Evolutionary conservation across 2,797 vertebrate genomes (phyloP).

Genomic region (Tiaroga cobitis): DNA sequence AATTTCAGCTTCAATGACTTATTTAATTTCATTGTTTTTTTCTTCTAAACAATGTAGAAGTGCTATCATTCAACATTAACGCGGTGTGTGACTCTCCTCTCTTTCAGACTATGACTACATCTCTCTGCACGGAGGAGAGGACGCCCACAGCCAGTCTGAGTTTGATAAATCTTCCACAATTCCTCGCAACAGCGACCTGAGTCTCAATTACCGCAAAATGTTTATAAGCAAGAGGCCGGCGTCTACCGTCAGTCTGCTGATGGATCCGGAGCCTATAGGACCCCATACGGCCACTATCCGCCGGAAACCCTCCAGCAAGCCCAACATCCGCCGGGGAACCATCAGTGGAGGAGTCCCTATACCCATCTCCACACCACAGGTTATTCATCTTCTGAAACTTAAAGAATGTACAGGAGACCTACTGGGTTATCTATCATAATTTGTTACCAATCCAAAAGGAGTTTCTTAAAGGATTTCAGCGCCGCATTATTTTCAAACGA

Average conservation of each 20-base stretch:
- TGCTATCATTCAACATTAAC: neutral
- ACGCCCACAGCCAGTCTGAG: conserved; percentile 73
- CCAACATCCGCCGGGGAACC: conserved; percentile 77
- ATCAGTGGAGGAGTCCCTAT: conserved; percentile 83
- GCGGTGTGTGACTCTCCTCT: neutral
- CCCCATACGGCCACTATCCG: conserved; percentile 83
- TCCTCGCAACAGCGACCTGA: conserved; percentile 83
- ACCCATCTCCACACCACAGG: conserved; percentile 82
- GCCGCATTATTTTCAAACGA: too few relatives aligned
- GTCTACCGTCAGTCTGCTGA: conserved; percentile 82
- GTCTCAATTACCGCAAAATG: conserved; percentile 80
- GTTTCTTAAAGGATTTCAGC: neutral
- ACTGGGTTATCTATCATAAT: neutral
- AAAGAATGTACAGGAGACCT: neutral
- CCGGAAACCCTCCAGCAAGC: conserved; percentile 84
- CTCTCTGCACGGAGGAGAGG: conserved; percentile 76
- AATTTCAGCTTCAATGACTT: neutral
- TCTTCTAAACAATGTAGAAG: neutral
- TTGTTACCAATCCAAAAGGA: neutral
- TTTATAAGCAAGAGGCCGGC: conserved; percentile 80
- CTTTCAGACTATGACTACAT: conserved; percentile 81
- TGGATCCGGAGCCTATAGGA: conserved; percentile 69
- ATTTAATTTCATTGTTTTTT: neutral
- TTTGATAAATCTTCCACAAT: conserved; percentile 87
- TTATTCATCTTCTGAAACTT: conserved; percentile 5